Conservation (phyloP, 2,113 vertebrate species). For the Dolichotis patagonum region DNA sequence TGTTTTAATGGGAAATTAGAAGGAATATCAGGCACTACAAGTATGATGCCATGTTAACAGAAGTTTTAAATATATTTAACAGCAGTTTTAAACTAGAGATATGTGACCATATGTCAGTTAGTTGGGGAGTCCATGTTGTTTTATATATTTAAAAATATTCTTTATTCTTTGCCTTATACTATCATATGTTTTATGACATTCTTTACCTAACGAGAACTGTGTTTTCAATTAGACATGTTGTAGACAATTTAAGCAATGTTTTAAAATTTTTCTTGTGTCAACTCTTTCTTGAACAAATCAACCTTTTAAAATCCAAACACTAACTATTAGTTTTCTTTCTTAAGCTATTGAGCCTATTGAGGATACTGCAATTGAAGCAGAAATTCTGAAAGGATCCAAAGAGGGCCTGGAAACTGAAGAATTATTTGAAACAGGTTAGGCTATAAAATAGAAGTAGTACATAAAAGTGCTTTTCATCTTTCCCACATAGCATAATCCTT, state of each 20-base stretch:
- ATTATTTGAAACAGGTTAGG: constrained; percentile 66
- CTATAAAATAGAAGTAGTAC: neutral
- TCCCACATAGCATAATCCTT: neutral
- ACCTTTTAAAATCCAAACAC: constrained; percentile 47
- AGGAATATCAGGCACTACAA: neutral
- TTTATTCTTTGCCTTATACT: neutral
- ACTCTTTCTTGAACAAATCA: constrained; percentile 14
- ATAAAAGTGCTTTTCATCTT: constrained; percentile 12
- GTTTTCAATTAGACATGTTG: neutral
- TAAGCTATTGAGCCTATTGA: constrained; percentile 49
- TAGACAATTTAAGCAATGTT: constrained; percentile 29
- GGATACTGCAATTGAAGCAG: neutral
- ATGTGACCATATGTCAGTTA: neutral
- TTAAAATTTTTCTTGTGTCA: constrained; percentile 49
- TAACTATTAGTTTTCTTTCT: constrained; percentile 54
- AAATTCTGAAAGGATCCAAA: constrained; percentile 60
- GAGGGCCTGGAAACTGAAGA: constrained; percentile 1
- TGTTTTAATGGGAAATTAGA: neutral
- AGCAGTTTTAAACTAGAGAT: neutral
- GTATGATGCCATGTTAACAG: neutral
- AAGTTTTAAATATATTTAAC: constrained; percentile 14
- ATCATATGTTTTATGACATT: neutral
- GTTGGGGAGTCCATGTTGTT: neutral
- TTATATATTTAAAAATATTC: constrained; percentile 20
- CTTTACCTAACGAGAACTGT: neutral